Conservation (phyloP, 2,888 invertebrate genomes). For the Trissoscelio sp. region DNA sequence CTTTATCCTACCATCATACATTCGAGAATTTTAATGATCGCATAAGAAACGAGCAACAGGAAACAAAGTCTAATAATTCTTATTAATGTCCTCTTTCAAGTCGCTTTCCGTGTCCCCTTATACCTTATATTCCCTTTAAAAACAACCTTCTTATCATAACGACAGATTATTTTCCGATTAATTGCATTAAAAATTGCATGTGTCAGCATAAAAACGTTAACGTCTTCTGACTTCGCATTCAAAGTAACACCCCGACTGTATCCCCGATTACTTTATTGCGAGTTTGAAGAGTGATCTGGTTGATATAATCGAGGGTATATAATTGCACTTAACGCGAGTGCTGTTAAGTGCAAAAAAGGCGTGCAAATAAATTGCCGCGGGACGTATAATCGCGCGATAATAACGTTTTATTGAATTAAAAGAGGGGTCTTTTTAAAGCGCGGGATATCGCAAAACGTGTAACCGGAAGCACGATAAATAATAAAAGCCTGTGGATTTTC, state of each 20-base stretch:
- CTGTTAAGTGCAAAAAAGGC: slow-evolving; percentile 8
- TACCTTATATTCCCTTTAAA: neutral
- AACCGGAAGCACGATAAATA: slow-evolving; percentile 4
- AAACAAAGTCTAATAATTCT: neutral
- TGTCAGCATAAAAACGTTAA: neutral
- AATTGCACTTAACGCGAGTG: neutral
- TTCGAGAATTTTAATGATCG: slow-evolving; percentile 26
- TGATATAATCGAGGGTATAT: slow-evolving; percentile 16
- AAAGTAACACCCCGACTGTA: slow-evolving; percentile 8
- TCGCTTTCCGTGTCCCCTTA: slow-evolving; percentile 18
- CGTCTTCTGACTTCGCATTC: neutral
- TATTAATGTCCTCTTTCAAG: neutral
- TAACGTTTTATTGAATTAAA: slow-evolving; percentile 7
- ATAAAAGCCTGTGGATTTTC: slow-evolving; percentile 4
- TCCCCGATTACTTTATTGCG: slow-evolving; percentile 9
- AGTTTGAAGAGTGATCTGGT: slow-evolving; percentile 8
- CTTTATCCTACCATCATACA: neutral
- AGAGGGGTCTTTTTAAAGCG: neutral
- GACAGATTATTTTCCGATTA: neutral
- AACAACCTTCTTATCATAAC: slow-evolving; percentile 11
- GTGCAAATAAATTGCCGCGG: neutral
- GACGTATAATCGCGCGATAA: slow-evolving; percentile 8
- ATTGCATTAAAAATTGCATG: neutral
- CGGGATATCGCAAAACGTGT: neutral
- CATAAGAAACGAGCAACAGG: neutral